Conservation (phyloP, 2,797 vertebrate species). For the Epinephelus coioides region DNA sequence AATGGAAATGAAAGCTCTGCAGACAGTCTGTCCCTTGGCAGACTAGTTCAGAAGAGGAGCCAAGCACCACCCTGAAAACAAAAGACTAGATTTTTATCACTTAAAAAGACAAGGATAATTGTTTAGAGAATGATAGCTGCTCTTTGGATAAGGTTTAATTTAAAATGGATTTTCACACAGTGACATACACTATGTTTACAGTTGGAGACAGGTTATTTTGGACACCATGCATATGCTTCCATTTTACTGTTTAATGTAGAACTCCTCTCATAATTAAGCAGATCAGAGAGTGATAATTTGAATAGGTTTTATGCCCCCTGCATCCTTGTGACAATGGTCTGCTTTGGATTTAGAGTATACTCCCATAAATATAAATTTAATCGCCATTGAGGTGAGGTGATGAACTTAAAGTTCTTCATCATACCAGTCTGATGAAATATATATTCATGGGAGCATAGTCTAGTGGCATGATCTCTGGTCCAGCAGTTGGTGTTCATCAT, state of each 20-base stretch:
- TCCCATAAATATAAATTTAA: too few species aligned
- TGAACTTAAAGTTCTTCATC: too few species aligned
- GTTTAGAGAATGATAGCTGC: not conserved
- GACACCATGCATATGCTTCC: not conserved
- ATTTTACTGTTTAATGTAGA: not conserved
- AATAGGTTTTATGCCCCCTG: not conserved
- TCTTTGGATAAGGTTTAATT: not conserved
- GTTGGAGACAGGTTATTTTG: not conserved
- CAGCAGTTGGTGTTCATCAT: too few species aligned
- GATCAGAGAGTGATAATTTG: not conserved
- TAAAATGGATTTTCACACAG: not conserved
- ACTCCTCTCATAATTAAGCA: too few species aligned
- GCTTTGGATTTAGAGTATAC: not conserved
- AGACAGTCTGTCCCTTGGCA: slow-evolving; percentile 25
- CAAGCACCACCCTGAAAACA: not conserved
- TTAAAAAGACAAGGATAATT: not conserved
- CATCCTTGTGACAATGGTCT: not conserved
- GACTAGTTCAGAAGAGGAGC: slow-evolving; percentile 7
- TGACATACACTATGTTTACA: not conserved
- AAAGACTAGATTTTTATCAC: slow-evolving; percentile 5
- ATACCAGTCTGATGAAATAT: too few species aligned
- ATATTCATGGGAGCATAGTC: too few species aligned
- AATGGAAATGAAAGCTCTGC: slow-evolving; percentile 35
- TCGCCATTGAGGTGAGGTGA: too few species aligned
- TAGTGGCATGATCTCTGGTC: too few species aligned